phyloP scores from a whole-genome alignment of 2,113 vertebrate genomes.

The Lethenteron camtschaticum region DNA sequence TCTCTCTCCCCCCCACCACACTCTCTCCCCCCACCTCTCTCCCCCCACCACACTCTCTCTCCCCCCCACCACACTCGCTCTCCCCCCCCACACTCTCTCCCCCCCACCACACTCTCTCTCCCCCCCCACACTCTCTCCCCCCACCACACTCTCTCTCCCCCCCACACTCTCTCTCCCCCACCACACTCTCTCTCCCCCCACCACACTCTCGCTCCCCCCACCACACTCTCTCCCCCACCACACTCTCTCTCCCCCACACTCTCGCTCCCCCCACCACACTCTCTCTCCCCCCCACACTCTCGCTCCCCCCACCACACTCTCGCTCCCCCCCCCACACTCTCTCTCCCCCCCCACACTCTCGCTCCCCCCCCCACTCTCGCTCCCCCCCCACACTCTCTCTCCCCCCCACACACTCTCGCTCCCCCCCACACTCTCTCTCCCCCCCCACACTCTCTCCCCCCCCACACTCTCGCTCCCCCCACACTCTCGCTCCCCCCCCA shows the following conservation, averaged over 20 bases:
- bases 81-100: too few species aligned
- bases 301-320: not conserved
- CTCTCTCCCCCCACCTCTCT: not conserved
- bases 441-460: not conserved
- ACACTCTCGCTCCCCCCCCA: too few species aligned
- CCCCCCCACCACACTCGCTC: too few species aligned
- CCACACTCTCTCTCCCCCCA: not conserved
- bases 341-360: not conserved
- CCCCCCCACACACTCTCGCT: too few species aligned
- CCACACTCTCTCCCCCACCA: not conserved
- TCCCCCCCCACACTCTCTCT: not conserved
- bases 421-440: too few species aligned
- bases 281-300: not conserved
- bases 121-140: too few species aligned
- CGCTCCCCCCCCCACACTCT: not conserved
- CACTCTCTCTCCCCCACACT: not conserved
- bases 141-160: not conserved
- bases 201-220: not conserved
- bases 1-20: not conserved
- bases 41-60: not conserved
- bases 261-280: too few species aligned
- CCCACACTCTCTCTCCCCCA: not conserved
- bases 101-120: too few species aligned
- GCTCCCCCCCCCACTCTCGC: not conserved
- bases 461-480: not conserved